phyloP scores from a whole-genome alignment of 2,797 vertebrate species.

The Trichosurus vulpecula region DNA sequence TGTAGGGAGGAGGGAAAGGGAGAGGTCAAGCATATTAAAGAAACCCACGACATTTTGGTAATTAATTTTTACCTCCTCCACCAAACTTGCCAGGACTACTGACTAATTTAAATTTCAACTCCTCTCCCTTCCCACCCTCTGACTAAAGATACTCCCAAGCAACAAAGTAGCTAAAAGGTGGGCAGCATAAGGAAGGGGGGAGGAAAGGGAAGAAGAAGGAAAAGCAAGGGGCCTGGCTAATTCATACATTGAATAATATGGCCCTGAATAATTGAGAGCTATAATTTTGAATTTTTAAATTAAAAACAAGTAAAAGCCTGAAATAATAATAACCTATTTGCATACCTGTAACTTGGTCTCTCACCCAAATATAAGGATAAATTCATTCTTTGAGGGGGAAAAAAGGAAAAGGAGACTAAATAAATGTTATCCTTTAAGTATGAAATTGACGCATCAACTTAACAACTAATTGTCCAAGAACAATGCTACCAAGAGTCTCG shows the following conservation, averaged over 20 bases:
- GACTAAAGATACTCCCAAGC: slow-evolving; percentile 77
- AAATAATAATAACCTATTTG: slow-evolving; percentile 82
- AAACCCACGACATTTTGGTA: slow-evolving; percentile 72
- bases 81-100: slow-evolving; percentile 70
- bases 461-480: slow-evolving; percentile 72
- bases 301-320: slow-evolving; percentile 81
- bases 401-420: slow-evolving; percentile 83
- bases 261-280: slow-evolving; percentile 82
- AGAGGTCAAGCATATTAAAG: slow-evolving; percentile 76
- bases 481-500: slow-evolving; percentile 62
- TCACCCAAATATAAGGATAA: slow-evolving; percentile 83
- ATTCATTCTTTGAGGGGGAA: slow-evolving; percentile 82
- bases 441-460: slow-evolving; percentile 80
- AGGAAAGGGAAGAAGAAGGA: slow-evolving; percentile 62
- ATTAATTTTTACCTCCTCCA: slow-evolving; percentile 72
- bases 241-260: slow-evolving; percentile 71
- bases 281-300: slow-evolving; percentile 79
- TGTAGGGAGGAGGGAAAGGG: slow-evolving; percentile 79
- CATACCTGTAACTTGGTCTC: slow-evolving; percentile 83
- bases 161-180: slow-evolving; percentile 74
- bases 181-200: slow-evolving; percentile 70
- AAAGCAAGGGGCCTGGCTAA: slow-evolving; percentile 75
- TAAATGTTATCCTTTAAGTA: slow-evolving; percentile 81
- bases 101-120: slow-evolving; percentile 71
- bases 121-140: slow-evolving; percentile 81